Percentiles rank a stretch among this genome's conserved stretches.
phyloP scores from a whole-genome alignment of 2,113 vertebrate genomes.

The Motacilla tschutschensis region DNA sequence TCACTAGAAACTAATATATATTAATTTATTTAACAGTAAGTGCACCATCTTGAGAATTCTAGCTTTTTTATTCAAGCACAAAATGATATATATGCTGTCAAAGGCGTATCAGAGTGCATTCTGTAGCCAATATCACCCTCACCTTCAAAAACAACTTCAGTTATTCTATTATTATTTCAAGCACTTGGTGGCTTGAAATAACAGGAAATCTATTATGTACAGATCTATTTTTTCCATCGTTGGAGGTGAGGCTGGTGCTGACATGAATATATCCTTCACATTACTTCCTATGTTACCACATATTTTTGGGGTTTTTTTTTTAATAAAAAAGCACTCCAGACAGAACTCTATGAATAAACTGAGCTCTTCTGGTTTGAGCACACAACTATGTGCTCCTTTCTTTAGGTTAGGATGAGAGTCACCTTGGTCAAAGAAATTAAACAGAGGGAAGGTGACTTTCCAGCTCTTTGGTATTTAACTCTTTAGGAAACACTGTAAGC shows the following conservation, averaged over 20 bases:
- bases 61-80: neutral
- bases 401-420: neutral
- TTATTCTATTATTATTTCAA: slow-evolving; percentile 3
- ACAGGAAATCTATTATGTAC: neutral
- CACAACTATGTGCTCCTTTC: neutral
- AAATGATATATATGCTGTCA: neutral
- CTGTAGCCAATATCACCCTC: neutral
- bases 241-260: neutral
- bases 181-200: neutral
- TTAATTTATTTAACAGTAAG: neutral
- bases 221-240: neutral
- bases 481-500: neutral
- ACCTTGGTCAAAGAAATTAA: slow-evolving; percentile 15
- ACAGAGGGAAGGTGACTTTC: neutral
- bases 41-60: neutral
- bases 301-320: neutral
- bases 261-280: neutral
- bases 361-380: neutral
- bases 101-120: neutral
- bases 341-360: neutral
- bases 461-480: neutral
- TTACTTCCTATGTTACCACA: neutral
- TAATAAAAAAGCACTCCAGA: neutral
- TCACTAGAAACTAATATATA: neutral
- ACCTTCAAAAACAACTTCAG: slow-evolving; percentile 6